A percentile compares a stretch with the other conserved stretches of the same genome.
Evolutionary conservation across 2,888 invertebrate species (phyloP).

Genomic region (Coleophora flavipennella): DNA sequence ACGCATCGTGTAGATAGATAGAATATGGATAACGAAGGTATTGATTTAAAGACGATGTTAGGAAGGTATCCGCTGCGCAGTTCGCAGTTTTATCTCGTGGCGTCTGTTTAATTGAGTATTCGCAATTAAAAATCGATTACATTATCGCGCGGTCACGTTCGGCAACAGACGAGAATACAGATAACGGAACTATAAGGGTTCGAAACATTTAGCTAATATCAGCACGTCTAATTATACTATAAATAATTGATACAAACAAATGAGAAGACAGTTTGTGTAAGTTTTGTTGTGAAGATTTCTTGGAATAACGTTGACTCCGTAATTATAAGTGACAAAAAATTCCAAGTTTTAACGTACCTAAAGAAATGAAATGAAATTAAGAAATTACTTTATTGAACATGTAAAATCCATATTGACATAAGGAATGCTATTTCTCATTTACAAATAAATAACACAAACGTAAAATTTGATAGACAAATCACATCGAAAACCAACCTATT

Average conservation of each 20-base stretch:
- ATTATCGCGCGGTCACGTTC: slow-evolving; percentile 51
- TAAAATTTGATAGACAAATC: slow-evolving; percentile 72
- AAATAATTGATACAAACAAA: too few species aligned
- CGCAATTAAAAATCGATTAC: slow-evolving; percentile 69
- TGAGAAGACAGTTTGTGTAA: too few species aligned
- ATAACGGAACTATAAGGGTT: slow-evolving; percentile 23
- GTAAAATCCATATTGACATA: slow-evolving; percentile 74
- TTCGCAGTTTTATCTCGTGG: slow-evolving; percentile 53
- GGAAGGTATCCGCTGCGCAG: slow-evolving; percentile 23
- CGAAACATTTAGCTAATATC: slow-evolving; percentile 1
- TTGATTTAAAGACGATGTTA: too few species aligned
- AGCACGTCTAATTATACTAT: slow-evolving; percentile 3
- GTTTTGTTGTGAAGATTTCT: too few species aligned
- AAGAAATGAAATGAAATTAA: too few species aligned
- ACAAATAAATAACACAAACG: slow-evolving; percentile 73
- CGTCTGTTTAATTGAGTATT: slow-evolving; percentile 47
- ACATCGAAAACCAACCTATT: slow-evolving; percentile 71
- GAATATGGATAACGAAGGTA: too few species aligned
- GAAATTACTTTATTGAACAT: slow-evolving; percentile 67
- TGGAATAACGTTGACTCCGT: too few species aligned
- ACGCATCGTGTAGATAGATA: too few species aligned
- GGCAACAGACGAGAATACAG: slow-evolving; percentile 34
- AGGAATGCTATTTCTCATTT: slow-evolving; percentile 74
- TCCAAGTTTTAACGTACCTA: too few species aligned
- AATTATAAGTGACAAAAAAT: too few species aligned